Percentiles rank a stretch among this genome's conserved stretches.
These are phyloP conservation scores for Lucilia cuprina DNA, from an alignment of 1,140 invertebrate genomes.

Conservation along the genomic window DNA sequence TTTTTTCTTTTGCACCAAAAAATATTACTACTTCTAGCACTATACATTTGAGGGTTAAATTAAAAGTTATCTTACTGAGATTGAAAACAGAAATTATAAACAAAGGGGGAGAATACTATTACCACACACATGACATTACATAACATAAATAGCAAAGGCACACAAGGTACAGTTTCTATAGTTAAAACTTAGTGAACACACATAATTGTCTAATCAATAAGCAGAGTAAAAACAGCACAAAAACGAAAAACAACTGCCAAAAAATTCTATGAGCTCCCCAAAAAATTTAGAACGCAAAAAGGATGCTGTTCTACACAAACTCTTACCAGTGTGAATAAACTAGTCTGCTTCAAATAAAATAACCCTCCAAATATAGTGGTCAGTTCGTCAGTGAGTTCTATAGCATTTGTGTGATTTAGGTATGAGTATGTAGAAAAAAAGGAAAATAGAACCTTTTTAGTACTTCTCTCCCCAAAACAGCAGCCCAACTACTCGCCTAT, in stretches of 20 bases:
- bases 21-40: no score
- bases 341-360: background rate
- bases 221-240: background rate
- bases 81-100: background rate
- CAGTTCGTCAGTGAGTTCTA: background rate
- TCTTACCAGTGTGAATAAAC: background rate
- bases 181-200: background rate
- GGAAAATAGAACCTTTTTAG: background rate
- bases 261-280: background rate
- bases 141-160: background rate
- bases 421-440: background rate
- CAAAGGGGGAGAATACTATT: background rate
- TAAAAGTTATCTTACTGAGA: background rate
- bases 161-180: background rate
- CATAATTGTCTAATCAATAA: slow-evolving; percentile 15
- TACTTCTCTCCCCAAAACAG: background rate
- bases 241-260: background rate
- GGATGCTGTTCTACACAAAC: background rate
- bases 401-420: background rate
- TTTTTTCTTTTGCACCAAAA: no score
- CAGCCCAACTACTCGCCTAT: background rate
- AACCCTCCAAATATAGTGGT: background rate
- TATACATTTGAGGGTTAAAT: slow-evolving; percentile 1
- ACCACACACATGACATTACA: background rate
- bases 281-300: background rate